A percentile compares a stretch with the other conserved stretches of the same genome.
Evolutionary conservation across 2,888 invertebrate genomes (phyloP).

Genomic region (Chymomyza procnemis): DNA sequence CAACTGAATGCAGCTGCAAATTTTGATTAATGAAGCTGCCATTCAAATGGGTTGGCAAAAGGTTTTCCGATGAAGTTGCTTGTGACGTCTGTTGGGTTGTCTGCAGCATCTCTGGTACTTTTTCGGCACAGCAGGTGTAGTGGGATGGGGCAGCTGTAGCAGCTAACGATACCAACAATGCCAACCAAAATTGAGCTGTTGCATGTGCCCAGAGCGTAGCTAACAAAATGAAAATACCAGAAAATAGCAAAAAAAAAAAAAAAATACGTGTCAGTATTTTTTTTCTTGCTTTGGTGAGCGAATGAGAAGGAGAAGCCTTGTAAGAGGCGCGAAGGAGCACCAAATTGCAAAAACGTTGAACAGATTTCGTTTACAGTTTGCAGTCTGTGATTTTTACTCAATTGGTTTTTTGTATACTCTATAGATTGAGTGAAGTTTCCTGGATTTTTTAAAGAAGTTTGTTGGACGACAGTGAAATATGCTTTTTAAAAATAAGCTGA

Average conservation of each 20-base stretch:
- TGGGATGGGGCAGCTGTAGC: conserved; percentile 27
- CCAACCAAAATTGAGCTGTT: conserved; percentile 65
- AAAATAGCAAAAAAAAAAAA: background rate
- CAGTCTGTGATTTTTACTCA: conserved; percentile 39
- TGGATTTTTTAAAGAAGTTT: background rate
- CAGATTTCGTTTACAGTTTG: conserved; percentile 50
- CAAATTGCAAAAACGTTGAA: conserved; percentile 58
- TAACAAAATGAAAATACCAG: background rate
- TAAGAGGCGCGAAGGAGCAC: background rate
- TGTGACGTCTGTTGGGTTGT: background rate
- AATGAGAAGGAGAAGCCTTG: background rate
- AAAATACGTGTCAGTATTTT: background rate
- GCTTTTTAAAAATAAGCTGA: too few species aligned
- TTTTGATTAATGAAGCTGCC: conserved; percentile 70
- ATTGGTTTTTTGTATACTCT: background rate
- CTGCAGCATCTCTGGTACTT: background rate
- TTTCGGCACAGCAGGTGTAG: conserved; percentile 33
- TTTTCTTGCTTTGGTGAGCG: background rate
- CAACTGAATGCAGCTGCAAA: conserved; percentile 32
- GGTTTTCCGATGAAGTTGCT: background rate
- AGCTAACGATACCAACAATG: background rate
- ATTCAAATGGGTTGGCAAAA: conserved; percentile 42
- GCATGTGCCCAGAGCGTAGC: conserved; percentile 29
- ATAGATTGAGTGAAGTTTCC: background rate
- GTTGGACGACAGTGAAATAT: too few species aligned